Conservation (phyloP, 2,888 invertebrate genomes). For the Agrotis exclamationis region DNA sequence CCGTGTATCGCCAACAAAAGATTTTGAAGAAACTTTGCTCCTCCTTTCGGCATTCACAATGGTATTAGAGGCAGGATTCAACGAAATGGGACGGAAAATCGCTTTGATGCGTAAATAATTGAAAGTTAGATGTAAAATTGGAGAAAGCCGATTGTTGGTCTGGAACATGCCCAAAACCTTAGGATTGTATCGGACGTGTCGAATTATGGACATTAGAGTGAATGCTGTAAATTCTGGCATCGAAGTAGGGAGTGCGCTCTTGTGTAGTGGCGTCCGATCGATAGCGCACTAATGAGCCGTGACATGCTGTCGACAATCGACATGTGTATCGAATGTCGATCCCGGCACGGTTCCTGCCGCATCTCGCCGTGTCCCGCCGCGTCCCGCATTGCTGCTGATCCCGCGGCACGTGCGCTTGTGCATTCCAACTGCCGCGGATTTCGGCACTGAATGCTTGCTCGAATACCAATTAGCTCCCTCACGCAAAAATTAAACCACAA, state of each 20-base stretch:
- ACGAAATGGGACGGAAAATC: slow-evolving; percentile 79
- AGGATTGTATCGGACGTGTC: slow-evolving; percentile 31
- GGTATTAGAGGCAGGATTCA: slow-evolving; percentile 77
- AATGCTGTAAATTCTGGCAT: slow-evolving; percentile 46
- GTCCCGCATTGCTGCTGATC: background rate
- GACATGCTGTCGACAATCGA: slow-evolving; percentile 76
- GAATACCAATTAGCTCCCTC: slow-evolving; percentile 67
- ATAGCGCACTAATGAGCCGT: slow-evolving; percentile 85
- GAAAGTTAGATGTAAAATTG: slow-evolving; percentile 78
- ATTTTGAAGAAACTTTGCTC: slow-evolving; percentile 69
- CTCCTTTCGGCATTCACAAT: slow-evolving; percentile 75
- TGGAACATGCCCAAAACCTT: slow-evolving; percentile 55
- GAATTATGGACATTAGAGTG: slow-evolving; percentile 37
- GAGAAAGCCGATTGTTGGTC: slow-evolving; percentile 71
- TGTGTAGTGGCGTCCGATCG: slow-evolving; percentile 71
- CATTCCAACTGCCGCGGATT: slow-evolving; percentile 30
- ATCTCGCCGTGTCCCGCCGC: background rate
- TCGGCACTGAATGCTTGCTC: slow-evolving; percentile 47
- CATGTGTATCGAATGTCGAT: slow-evolving; percentile 68
- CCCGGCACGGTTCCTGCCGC: slow-evolving; percentile 8
- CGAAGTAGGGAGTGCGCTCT: slow-evolving; percentile 41
- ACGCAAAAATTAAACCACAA: slow-evolving; percentile 47
- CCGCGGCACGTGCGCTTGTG: slow-evolving; percentile 23
- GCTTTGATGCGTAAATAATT: slow-evolving; percentile 82
- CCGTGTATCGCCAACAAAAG: slow-evolving; percentile 71